Conservation (phyloP, 2,113 vertebrate genomes). For the Campylorhamphus procurvoides region DNA sequence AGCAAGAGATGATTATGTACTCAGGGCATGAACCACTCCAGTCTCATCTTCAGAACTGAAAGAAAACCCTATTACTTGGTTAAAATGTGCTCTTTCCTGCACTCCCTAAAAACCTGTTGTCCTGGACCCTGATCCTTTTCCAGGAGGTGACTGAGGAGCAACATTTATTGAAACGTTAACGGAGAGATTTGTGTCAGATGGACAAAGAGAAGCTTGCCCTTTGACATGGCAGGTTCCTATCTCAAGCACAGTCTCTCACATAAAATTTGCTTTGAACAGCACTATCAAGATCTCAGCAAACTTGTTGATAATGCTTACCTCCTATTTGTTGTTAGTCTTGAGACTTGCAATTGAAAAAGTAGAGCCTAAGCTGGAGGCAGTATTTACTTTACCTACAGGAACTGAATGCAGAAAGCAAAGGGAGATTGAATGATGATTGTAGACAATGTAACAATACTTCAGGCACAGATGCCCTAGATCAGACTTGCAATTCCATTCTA, state of each 20-base stretch:
- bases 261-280: slow-evolving; percentile 5
- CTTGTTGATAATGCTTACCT: background rate
- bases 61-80: background rate
- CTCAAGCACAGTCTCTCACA: background rate
- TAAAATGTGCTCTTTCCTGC: background rate
- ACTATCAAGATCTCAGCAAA: background rate
- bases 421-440: background rate
- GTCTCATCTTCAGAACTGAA: background rate
- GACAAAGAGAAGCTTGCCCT: slow-evolving; percentile 4
- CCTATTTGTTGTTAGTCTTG: background rate
- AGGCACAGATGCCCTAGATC: slow-evolving; percentile 21
- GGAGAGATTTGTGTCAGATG: background rate
- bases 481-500: slow-evolving; percentile 16
- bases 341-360: background rate
- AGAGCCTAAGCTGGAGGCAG: background rate
- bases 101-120: background rate
- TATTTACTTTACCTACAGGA: background rate
- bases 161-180: background rate
- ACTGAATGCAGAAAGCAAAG: background rate
- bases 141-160: background rate
- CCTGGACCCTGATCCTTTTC: background rate
- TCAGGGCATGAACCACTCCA: slow-evolving; percentile 10
- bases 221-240: background rate
- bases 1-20: background rate
- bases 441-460: background rate